Base-by-base conservation (phyloP, 2,888 invertebrate species). In the Caenorhabditis sp. region DNA sequence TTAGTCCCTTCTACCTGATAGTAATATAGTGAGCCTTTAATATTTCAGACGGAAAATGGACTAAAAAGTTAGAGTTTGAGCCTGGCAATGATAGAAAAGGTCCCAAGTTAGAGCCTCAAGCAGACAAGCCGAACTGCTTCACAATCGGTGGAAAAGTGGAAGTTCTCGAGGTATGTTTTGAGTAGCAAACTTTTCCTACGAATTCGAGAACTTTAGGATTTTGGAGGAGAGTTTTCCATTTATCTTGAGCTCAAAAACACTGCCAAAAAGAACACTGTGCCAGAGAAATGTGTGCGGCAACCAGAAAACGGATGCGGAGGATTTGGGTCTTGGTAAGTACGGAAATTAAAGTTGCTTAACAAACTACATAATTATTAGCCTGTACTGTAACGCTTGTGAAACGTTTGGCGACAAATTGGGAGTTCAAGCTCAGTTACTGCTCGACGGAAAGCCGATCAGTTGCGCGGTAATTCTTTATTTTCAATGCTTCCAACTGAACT, bases 331-430 rank as follows among this genome's bases (percentile, higher is more conserved):
- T 88, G 88, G 87, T 87, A 71, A 30, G 26, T 32, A 15, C 26
- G 20, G 20, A 24, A 1, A 22, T 15, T 22, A 1, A 11, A 24
- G 24, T 7, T 17, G 37, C 37, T 41, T 24, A 48, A 30, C 22
- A 11, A 20, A 32, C 13, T 27, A 5, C 30, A 46, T 13, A 1
- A 4, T 0, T 65, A 84, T 70, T 61, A 87, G 88, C 62, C 71
- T 88, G 43, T 88, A 88, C 66, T 88, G 88, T 73, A 86, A 88
- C 70, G 88, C 87, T 11, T 88, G 88, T 43, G 70, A 85, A 45
- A 85, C 86, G 7, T 82, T 88, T 56, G 81, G 82, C 15, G 78
- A 84, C 20, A 79, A 74, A 27, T 71, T 85, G 41, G 85, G 83
- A 22, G 85, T 88, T 17, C 80, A 83, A 37, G 88, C 88, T 22